Evolutionary conservation across 2,888 invertebrate species (phyloP).

Genomic region (Dryocosmus kuriphilus): DNA sequence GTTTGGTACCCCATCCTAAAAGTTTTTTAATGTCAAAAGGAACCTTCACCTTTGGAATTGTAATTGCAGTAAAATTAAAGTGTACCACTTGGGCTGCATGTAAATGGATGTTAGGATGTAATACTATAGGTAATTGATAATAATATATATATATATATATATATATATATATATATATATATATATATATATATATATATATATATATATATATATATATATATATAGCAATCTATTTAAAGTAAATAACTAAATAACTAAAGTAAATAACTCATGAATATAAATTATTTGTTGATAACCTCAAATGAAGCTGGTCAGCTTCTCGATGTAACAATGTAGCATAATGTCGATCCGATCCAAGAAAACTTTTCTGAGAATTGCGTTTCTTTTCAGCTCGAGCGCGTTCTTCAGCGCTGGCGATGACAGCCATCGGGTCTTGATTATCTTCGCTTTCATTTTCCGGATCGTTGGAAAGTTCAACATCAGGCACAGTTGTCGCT

Average conservation of each 20-base stretch:
- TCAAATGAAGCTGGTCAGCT: conserved; percentile 67
- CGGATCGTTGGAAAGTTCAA: conserved; percentile 25
- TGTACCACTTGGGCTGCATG: too few species aligned
- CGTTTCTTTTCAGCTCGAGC: conserved; percentile 55
- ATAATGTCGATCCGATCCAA: conserved; percentile 41
- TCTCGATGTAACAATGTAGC: conserved; percentile 62
- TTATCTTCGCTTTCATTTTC: conserved; percentile 45
- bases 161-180: too few species aligned
- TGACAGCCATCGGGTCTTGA: conserved; percentile 58
- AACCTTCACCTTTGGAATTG: not conserved
- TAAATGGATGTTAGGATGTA: too few species aligned
- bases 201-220: too few species aligned
- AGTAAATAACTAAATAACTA: too few species aligned
- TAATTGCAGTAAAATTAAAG: too few species aligned
- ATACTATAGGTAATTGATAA: too few species aligned
- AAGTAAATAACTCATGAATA: too few species aligned
- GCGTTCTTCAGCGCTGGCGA: conserved; percentile 60
- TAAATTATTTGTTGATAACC: not conserved
- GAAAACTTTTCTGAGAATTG: conserved; percentile 44
- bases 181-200: too few species aligned
- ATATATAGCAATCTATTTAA: too few species aligned
- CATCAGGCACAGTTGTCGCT: conserved; percentile 22
- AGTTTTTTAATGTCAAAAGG: not conserved
- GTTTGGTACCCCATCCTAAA: too few species aligned
- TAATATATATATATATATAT: too few species aligned